Base-by-base conservation (phyloP, 2,888 invertebrate genomes). In the Tetragonula carbonaria region DNA sequence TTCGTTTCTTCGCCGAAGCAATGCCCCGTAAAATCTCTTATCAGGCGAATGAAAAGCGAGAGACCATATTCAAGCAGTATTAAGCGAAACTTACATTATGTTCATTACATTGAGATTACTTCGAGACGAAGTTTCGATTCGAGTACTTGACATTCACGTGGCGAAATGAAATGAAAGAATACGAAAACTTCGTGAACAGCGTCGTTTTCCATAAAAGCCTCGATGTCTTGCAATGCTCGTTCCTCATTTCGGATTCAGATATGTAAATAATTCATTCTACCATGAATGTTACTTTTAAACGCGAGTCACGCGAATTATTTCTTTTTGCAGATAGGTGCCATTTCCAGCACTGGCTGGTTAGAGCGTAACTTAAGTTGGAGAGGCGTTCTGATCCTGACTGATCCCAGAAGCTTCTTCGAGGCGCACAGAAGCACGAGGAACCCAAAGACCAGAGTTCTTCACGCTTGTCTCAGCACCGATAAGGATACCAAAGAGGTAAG, bases 401-500 rank as follows among this genome's bases (percentile, higher is more conserved):
- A 97, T 89, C 96, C 97, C 0, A 94, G 96, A n/a, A 97, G 97
- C 95, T 98, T 96, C 95, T 96, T 97, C 81, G 96, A 96, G 90
- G 95, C 95, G 88, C 95, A 94, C 89, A 95, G 96, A 86, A 95
- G 96, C 75, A 90, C 83, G 28, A 91, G 94, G 74, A 92, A 94
- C 73, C 88, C 91, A 18, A 96, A 95, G 87, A 96, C 96, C 63
- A 95, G 96, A 91, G 96, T 95, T 91, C 96, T 97, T 87, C 97
- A 98, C 92, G 97, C 97, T 75, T 98, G 98, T 89, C 96, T 98
- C 81, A 97, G 97, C 92, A 96, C 97, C 51, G 96, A 96, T 76
- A 95, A 96, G 65, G 97, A 97, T 92, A 97, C 97, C 33, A 96
- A 97, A 94, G 97, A 97, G 96, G 97, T 97, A 86, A 92, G 85